Percentiles rank a stretch among this genome's conserved stretches.
phyloP scores from a whole-genome alignment of 2,888 invertebrate genomes.

The Xestia xanthographa region DNA sequence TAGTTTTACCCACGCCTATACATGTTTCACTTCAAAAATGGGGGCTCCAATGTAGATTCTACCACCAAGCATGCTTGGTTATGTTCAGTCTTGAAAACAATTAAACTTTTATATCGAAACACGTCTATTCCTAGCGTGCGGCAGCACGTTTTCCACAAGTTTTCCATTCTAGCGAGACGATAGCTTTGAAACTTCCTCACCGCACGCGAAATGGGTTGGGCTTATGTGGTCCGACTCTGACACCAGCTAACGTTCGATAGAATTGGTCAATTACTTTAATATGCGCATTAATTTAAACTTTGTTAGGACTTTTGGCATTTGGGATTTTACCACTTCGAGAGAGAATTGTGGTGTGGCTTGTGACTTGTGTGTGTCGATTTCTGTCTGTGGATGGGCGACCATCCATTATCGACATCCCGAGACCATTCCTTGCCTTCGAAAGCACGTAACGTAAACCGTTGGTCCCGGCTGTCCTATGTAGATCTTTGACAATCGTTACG shows the following conservation, averaged over 20 bases:
- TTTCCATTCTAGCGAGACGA: not conserved
- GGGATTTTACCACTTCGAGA: not conserved
- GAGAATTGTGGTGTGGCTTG: not conserved
- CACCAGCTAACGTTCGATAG: not conserved
- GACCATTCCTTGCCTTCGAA: not conserved
- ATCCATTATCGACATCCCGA: not conserved
- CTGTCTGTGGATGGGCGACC: not conserved
- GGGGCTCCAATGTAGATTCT: not conserved
- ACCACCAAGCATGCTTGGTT: not conserved
- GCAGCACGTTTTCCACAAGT: slow-evolving; percentile 1
- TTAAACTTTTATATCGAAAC: not conserved
- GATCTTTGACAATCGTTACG: not conserved
- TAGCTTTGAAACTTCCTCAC: slow-evolving; percentile 12
- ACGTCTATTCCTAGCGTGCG: not conserved
- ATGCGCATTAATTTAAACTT: not conserved
- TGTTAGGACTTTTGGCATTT: not conserved
- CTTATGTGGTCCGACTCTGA: not conserved
- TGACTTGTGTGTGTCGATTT: not conserved
- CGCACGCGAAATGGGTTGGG: slow-evolving; percentile 3
- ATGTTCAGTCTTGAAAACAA: not conserved
- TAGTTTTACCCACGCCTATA: too few relatives aligned
- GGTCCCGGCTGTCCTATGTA: not conserved
- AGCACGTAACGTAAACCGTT: not conserved
- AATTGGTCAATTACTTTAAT: not conserved
- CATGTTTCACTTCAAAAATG: too few relatives aligned